Percentiles rank a stretch among this genome's conserved stretches.
These are phyloP conservation scores for Scaptomyza cyrtandrae DNA, from an alignment of 2,888 invertebrate genomes.

Conservation along the genomic window DNA sequence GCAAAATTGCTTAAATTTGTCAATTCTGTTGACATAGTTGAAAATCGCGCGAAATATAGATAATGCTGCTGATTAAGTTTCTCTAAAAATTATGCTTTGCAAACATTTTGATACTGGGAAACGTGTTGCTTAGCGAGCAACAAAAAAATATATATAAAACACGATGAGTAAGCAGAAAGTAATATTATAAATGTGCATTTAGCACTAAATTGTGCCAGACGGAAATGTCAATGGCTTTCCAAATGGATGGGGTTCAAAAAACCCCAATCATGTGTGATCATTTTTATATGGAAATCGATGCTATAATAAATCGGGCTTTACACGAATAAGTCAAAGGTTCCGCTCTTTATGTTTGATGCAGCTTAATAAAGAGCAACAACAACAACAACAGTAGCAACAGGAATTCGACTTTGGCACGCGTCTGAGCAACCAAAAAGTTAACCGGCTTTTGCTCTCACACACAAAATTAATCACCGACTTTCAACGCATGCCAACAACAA, in stretches of 20 bases:
- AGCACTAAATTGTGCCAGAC: constrained; percentile 9
- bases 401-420: constrained; percentile 58
- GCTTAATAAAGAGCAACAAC: constrained; percentile 2
- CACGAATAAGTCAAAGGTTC: constrained; percentile 38
- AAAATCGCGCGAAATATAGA: constrained; percentile 41
- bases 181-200: constrained; percentile 35
- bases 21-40: constrained; percentile 33
- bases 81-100: no score
- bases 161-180: constrained; percentile 55
- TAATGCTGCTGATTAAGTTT: neutral
- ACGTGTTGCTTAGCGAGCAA: no score
- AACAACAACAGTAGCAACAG: neutral
- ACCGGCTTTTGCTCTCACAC: constrained; percentile 63
- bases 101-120: no score
- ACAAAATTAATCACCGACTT: constrained; percentile 55
- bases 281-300: constrained; percentile 30
- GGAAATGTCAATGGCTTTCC: constrained; percentile 64
- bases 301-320: constrained; percentile 42
- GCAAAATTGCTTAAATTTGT: constrained; percentile 18
- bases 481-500: constrained; percentile 47
- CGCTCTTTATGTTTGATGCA: constrained; percentile 5
- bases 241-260: constrained; percentile 50
- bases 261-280: constrained; percentile 64
- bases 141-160: neutral
- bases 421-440: constrained; percentile 42